phyloP scores from a whole-genome alignment of 2,888 invertebrate species.

The Andricus curvator region DNA sequence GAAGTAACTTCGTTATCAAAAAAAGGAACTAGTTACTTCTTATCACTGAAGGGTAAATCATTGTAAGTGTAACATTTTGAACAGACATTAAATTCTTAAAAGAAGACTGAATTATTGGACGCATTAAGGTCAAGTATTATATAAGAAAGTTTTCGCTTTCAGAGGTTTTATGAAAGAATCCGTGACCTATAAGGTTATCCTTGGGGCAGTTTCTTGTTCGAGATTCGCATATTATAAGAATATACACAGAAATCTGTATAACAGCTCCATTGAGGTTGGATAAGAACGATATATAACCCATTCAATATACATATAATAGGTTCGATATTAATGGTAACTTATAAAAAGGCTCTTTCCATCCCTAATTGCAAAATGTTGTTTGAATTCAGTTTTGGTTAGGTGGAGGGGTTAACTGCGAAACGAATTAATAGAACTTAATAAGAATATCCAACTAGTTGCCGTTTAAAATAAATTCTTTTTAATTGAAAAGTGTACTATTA shows the following conservation, averaged over 20 bases:
- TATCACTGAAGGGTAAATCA: no score
- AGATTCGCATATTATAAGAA: constrained; percentile 8
- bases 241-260: neutral
- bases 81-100: no score
- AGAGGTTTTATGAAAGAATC: constrained; percentile 7
- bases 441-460: no score
- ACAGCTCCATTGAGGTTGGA: neutral
- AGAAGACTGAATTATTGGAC: neutral
- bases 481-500: no score
- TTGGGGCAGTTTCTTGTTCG: constrained; percentile 3
- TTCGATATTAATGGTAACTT: neutral
- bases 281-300: neutral
- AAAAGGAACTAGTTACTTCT: no score
- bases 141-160: constrained; percentile 4
- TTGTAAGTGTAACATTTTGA: neutral
- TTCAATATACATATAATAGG: neutral
- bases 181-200: constrained; percentile 20
- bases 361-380: neutral
- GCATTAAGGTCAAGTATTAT: constrained; percentile 18
- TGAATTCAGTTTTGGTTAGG: neutral
- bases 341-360: neutral
- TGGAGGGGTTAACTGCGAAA: no score
- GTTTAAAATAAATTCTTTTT: no score
- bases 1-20: no score
- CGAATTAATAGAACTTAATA: no score